Evolutionary conservation across 2,113 vertebrate genomes (phyloP).

Genomic region (Formicarius rufipectus): DNA sequence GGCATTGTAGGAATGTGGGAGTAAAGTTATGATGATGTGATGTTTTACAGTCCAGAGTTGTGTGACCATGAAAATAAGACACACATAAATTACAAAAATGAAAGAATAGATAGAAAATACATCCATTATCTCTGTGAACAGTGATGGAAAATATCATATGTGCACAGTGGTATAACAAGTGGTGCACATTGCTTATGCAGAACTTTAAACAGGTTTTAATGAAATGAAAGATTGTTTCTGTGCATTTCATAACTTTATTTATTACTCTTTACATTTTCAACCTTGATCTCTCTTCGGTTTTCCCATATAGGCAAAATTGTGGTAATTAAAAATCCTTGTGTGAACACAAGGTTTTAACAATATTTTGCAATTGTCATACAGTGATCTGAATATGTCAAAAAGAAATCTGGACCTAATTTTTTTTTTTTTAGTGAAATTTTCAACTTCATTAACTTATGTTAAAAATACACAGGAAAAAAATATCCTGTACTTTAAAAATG

Average conservation of each 20-base stretch:
- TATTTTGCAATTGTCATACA: not conserved
- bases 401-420: not conserved
- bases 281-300: not conserved
- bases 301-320: not conserved
- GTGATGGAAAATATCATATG: not conserved
- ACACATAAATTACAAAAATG: not conserved
- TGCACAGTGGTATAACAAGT: not conserved
- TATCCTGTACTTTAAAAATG: not conserved
- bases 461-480: not conserved
- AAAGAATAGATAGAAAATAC: not conserved
- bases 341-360: not conserved
- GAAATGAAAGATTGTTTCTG: not conserved
- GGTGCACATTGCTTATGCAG: accelerated
- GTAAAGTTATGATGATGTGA: not conserved
- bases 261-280: not conserved
- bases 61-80: not conserved
- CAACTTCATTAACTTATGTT: not conserved
- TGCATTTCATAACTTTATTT: not conserved
- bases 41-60: not conserved
- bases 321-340: not conserved
- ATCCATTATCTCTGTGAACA: not conserved
- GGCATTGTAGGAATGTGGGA: not conserved
- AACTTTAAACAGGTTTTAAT: not conserved
- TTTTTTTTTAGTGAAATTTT: not conserved
- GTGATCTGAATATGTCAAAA: not conserved